Base-by-base conservation (phyloP, 2,888 invertebrate genomes). In the Drosophila koepferae region DNA sequence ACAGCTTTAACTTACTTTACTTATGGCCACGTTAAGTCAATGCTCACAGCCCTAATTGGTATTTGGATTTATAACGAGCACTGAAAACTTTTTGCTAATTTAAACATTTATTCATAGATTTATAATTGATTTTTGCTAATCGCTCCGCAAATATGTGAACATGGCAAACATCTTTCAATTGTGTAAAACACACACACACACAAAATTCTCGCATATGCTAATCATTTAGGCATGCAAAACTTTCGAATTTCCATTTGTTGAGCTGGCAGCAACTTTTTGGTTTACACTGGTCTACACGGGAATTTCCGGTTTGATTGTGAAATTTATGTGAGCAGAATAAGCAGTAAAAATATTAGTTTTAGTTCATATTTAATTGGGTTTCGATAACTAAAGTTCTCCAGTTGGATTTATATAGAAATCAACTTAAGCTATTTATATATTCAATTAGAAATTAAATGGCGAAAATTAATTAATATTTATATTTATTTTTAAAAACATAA, bases 51-150 rank as follows among this genome's bases (percentile, higher is more conserved):
- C 1, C 34, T 20, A 51, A 51, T 51, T 51, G 34, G 51, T 18
- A 34, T 58, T 58, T 16, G 6, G n/a, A n/a, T n/a, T n/a, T 9
- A 1, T 16, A 12, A 28, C 5, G 16, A 16, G 34, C n/a, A 0
- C n/a, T 23, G 10, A 10, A 43, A 58, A 44, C 20, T 5, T n/a
- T n/a, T 12, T 40, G 10, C 23, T 9, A 43, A 20, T 58, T 58
- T 43, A 56, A 43, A 43, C 56, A 56, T 56, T 43, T 31, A 58
- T 34, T 51, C 51, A 56, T 56, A 18, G 28, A 41, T 56, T 43
- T 31, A 14, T 43, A 31, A 31, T 56, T 56, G 56, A 56, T 56
- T 31, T 43, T 34, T 58, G 56, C 18, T 20, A 18, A 51, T 34
- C 34, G 7, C 51, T 20, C 1, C 4, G 34, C 14, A 34, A 44